Percentiles rank a stretch among this genome's conserved stretches.
phyloP scores from a whole-genome alignment of 2,113 vertebrate genomes.

The Ophiodon elongatus region DNA sequence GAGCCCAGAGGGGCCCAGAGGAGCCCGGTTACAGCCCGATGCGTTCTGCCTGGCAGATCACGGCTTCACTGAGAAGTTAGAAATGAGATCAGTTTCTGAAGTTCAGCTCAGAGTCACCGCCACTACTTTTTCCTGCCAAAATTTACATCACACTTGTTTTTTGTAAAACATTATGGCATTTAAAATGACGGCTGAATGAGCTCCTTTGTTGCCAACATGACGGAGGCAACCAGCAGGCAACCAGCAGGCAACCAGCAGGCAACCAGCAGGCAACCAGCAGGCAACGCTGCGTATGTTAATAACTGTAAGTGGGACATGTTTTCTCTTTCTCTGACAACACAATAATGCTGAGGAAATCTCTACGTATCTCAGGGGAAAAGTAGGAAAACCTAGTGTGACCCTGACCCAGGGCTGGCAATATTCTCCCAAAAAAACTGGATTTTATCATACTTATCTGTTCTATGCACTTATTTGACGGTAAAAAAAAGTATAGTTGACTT shows the following conservation, averaged over 20 bases:
- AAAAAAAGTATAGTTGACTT: background rate
- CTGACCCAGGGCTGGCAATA: background rate
- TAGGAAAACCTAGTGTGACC: background rate
- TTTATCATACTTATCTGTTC: background rate
- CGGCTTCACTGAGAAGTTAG: constrained; percentile 43
- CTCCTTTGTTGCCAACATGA: constrained; percentile 10
- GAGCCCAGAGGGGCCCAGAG: too few species aligned
- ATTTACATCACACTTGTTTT: background rate
- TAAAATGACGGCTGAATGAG: background rate
- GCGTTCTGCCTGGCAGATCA: constrained; percentile 55
- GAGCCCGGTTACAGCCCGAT: constrained; percentile 38
- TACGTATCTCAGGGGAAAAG: background rate
- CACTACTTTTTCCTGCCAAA: constrained; percentile 26
- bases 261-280: too few species aligned
- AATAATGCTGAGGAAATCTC: background rate
- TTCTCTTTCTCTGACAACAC: background rate
- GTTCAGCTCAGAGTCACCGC: constrained; percentile 1
- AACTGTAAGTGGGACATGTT: background rate
- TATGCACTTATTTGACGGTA: constrained; percentile 1
- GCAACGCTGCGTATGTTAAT: background rate
- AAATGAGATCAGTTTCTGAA: constrained; percentile 9
- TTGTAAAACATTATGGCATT: background rate
- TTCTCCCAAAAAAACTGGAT: background rate
- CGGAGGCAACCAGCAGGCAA: constrained; percentile 3
- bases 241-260: too few species aligned